phyloP scores from a whole-genome alignment of 2,113 vertebrate species.

The Tinamus guttatus region DNA sequence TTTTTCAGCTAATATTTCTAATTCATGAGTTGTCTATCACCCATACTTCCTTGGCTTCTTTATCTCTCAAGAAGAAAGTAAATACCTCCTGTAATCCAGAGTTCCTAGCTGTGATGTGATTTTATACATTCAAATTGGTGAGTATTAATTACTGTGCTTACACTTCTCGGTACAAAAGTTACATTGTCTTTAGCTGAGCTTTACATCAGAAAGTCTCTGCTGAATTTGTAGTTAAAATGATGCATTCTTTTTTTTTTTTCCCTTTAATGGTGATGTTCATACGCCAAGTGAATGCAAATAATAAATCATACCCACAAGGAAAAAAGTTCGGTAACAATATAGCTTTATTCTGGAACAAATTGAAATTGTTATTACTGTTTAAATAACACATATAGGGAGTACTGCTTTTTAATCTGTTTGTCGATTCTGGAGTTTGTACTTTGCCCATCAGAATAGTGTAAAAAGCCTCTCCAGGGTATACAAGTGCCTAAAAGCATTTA shows the following conservation, averaged over 20 bases:
- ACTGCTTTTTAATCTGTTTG: constrained; percentile 38
- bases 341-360: neutral
- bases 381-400: neutral
- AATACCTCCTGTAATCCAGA: neutral
- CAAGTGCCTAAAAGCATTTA: constrained; percentile 59
- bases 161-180: neutral
- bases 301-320: neutral
- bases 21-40: neutral
- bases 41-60: neutral
- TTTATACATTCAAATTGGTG: neutral
- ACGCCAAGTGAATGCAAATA: neutral
- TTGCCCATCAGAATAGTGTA: constrained; percentile 62
- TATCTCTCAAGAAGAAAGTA: neutral
- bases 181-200: neutral
- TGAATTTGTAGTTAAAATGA: neutral
- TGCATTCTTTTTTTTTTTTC: neutral
- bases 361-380: neutral
- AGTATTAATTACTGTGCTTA: neutral
- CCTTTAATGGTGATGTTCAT: neutral
- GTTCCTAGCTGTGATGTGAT: neutral
- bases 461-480: constrained; percentile 40
- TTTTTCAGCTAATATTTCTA: neutral
- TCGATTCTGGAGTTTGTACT: constrained; percentile 25
- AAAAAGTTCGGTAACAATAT: neutral
- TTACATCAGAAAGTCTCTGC: neutral